Evolutionary conservation across 2,888 invertebrate species (phyloP), one percentile per base, ranked within the genome.

Genomic region (Tachystola acroxantha): DNA sequence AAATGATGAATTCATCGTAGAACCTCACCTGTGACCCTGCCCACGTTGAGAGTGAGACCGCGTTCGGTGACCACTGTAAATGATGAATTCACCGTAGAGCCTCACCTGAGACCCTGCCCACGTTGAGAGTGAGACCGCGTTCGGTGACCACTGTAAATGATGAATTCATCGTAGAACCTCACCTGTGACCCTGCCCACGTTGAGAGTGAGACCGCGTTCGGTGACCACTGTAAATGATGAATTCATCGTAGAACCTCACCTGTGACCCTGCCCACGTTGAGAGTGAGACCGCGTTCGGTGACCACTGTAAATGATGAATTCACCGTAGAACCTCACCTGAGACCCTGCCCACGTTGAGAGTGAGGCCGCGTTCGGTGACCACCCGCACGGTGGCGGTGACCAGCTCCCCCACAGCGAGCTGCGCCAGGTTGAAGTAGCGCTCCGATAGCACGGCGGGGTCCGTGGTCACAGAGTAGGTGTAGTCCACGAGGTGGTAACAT

Each of bases 391-490:
- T 69, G 0, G 88, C 92, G 1, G 76, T 64, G 0, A 93, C 87
- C 9, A 84, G 45, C 30, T 91, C 85, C 0, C 91, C 93, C 0
- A 88, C 49, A 10, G 63, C 55, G 1, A 91, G 57, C 56, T 91
- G 89, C 0, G 65, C 53, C 20, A 82, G 42, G 1, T 73, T 73
- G 60, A 92, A 91, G 59, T 88, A 74, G 46, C 84, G 86, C 60
- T 91, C 89, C 16, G 79, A 66, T 1, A 94, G 53, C 2, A 91
- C 43, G 0, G 70, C 54, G 1, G 85, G 68, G 62, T 92, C 89
- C 70, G 92, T 91, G 1, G 91, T 88, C 54, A 94, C 92, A 6
- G 92, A 85, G 68, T 92, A 94, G 19, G 89, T 57, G 43, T 88
- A 88, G 57, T 93, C 92, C 29, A 92, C 82, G 14, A 88, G 70